Evolutionary conservation across 2,113 vertebrate genomes (phyloP).

Genomic region (Hydrochoerus hydrochaeris): DNA sequence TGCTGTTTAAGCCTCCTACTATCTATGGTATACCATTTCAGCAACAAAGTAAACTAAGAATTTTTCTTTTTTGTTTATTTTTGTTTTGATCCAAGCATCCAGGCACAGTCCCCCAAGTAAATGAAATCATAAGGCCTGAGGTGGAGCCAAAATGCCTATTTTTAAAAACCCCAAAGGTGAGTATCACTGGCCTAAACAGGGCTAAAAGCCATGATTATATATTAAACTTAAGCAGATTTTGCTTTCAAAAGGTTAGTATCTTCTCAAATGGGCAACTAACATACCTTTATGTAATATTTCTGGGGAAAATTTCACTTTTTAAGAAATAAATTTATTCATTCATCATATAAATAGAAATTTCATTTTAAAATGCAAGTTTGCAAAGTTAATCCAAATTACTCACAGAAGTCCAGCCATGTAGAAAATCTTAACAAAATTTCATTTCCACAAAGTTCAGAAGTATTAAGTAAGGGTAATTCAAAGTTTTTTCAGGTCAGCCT

Average conservation of each 20-base stretch:
- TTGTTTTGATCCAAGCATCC: not conserved
- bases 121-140: not conserved
- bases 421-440: not conserved
- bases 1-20: not conserved
- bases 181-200: not conserved
- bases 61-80: not conserved
- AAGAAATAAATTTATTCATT: not conserved
- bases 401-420: not conserved
- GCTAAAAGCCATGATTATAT: not conserved
- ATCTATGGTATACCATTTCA: not conserved
- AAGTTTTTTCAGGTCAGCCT: conserved; percentile 16
- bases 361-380: not conserved
- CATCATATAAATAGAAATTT: not conserved
- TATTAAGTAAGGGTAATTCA: not conserved
- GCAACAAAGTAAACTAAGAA: not conserved
- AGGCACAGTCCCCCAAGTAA: not conserved
- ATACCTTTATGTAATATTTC: not conserved
- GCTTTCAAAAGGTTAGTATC: conserved; percentile 8
- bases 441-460: not conserved
- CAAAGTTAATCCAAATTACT: conserved; percentile 6
- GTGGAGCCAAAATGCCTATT: not conserved
- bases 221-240: not conserved
- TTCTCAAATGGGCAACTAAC: not conserved
- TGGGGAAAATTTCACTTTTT: not conserved
- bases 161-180: not conserved